phyloP scores from a whole-genome alignment of 2,888 invertebrate genomes.

The Eudasyphora cyanicolor region DNA sequence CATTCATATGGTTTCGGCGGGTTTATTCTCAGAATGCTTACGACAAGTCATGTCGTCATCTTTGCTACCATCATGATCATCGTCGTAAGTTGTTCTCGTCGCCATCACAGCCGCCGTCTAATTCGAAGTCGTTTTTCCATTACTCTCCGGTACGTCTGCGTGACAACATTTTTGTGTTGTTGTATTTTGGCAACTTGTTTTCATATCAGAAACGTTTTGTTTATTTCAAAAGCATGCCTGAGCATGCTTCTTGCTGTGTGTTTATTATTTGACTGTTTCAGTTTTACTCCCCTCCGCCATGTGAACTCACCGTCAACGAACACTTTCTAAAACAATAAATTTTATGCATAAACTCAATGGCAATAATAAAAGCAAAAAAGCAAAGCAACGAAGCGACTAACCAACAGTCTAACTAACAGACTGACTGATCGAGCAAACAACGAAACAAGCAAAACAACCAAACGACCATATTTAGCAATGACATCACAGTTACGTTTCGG shows the following conservation, averaged over 20 bases:
- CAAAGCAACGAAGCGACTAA: background rate
- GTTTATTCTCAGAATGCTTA: conserved; percentile 6
- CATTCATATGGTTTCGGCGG: background rate
- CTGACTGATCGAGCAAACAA: background rate
- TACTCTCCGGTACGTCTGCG: background rate
- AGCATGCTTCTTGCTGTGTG: background rate
- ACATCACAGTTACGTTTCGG: conserved; percentile 54
- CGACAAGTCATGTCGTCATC: conserved; percentile 17
- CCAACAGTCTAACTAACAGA: background rate
- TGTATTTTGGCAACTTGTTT: background rate
- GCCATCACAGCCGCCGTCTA: too few relatives aligned
- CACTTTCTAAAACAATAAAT: conserved; percentile 26
- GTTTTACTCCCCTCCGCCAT: background rate
- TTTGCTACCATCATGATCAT: background rate
- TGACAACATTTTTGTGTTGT: conserved; percentile 6
- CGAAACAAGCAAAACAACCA: background rate
- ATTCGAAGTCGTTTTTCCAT: background rate
- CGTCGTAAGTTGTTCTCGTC: too few relatives aligned
- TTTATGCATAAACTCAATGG: conserved; percentile 48
- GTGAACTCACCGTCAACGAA: background rate
- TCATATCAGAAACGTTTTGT: background rate
- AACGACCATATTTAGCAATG: conserved; percentile 52
- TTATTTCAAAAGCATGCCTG: background rate
- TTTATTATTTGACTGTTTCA: background rate
- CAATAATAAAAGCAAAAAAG: conserved; percentile 36